Evolutionary conservation across 2,797 vertebrate species (phyloP).

Genomic region (Halcyon badia): DNA sequence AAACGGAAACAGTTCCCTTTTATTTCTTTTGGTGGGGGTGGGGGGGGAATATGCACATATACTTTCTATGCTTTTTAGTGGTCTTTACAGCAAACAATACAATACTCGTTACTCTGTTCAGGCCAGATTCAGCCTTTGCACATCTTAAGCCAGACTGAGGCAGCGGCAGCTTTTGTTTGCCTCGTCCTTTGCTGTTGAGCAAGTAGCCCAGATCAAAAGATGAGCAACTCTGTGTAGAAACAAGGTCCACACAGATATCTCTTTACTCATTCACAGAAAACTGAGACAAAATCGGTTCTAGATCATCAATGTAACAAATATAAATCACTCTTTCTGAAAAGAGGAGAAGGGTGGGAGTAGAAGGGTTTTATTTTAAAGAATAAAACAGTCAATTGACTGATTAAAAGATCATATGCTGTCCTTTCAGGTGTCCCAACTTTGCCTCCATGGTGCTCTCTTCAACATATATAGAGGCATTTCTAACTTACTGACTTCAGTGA

Average conservation of each 20-base stretch:
- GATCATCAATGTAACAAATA: neutral
- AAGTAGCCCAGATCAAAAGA: neutral
- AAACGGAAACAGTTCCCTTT: neutral
- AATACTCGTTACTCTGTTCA: neutral
- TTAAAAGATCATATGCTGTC: accelerated
- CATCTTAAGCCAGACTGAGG: accelerated
- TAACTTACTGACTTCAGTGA: neutral
- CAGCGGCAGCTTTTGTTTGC: neutral
- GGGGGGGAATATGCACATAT: accelerated
- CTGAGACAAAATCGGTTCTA: neutral
- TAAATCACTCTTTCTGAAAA: neutral
- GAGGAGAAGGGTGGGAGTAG: neutral
- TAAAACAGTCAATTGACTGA: neutral
- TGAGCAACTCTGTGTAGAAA: neutral
- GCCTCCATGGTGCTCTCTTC: accelerated
- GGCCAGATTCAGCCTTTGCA: neutral
- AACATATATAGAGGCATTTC: neutral
- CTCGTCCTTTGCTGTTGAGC: neutral
- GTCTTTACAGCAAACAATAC: neutral
- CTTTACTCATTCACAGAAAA: neutral
- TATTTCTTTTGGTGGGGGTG: neutral
- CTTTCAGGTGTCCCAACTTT: neutral
- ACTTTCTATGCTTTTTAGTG: neutral
- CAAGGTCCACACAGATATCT: neutral
- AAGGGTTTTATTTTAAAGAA: neutral